Base-by-base conservation (phyloP, 2,888 invertebrate species). In the Proisotoma minuta region DNA sequence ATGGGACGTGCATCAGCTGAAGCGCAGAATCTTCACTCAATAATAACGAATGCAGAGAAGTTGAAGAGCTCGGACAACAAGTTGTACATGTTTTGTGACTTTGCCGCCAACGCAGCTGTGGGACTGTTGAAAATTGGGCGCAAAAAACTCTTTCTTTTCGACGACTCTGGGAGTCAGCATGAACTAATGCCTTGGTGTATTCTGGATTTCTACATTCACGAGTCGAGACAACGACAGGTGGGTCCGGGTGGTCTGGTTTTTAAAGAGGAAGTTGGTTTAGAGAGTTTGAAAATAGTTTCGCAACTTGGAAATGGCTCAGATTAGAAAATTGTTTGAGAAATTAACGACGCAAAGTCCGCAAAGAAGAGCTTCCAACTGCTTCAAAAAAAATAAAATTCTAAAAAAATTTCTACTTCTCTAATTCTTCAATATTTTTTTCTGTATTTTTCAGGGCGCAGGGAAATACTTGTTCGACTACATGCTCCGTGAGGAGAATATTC, bases 161-260 rank as follows among this genome's bases (percentile, higher is more conserved):
- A 91, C 77, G 82, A 83, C 73, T 78, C 80, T 59, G 87, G 86
- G 18, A 80, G 81, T 53, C 86, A 88, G 72, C 87, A 85, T 76
- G 90, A 93, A 77, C 82, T 89, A 62, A 48, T 87, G 69, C 88
- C 94, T 0, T 81, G 91, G 15, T 96, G 95, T 78, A 84, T 97
- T 60, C 83, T 98, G 53, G 97, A 98, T 78, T 97, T 98, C 81
- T 98, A 89, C 78, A 85, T 98, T 24, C 84, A 90, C 75, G 87
- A 87, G 77, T 84, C 87, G 2, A 83, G 85, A 51, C 96, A 96
- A 79, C 85, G 96, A 59, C 84, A 84, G 27, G 43, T 43, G 20
- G 8, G n/a, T n/a, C n/a, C n/a, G n/a, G n/a, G n/a, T n/a, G n/a
- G n/a, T n/a, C n/a, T n/a, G n/a, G n/a, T n/a, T n/a, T n/a, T n/a